Base-by-base conservation (phyloP, 2,113 vertebrate species). In the Willisornis vidua region DNA sequence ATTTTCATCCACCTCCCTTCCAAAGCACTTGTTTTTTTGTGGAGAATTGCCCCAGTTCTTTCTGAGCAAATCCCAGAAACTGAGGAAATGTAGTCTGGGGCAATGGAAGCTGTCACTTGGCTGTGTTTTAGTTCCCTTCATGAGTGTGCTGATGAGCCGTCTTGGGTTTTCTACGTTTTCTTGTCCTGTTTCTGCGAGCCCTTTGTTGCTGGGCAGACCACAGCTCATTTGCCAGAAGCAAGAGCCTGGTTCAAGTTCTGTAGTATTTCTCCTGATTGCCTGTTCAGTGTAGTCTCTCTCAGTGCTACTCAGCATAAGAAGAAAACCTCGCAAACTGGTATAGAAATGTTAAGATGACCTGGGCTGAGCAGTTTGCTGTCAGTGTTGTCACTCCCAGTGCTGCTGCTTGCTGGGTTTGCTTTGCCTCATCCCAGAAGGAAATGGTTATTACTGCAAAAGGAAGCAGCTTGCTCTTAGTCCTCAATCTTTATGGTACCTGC, bases 401-500 rank as follows among this genome's bases (percentile, higher is more conserved):
- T 43, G 45, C 18, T 54, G 24, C 37, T 57, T 3, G 0, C 58
- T 43, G 52, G 7, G 6, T 70, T 24, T 51, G 48, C 39, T 58
- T 48, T 82, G 18, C n/a, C 65, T 78, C 19, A 19, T 28, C 28
- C 39, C 66, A 16, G 65, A 28, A 14, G 7, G 49, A 85, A 37
- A 28, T 33, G 33, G 39, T 33, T 3, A 0, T 66, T 62, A 19
- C n/a, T 61, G 33, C 41, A 18, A 24, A 51, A 35, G 23, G 22
- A 57, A 39, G 58, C 37, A 33, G 4, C 37, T 63, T 39, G 43
- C 33, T 43, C 10, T 52, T 51, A 28, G 33, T 90, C 31, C 18
- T 83, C 29, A 54, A 1, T 43, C 43, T 76, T 73, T 19, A 10
- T 0, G 4, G 31, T 25, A 19, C 9, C 61, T 2, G 1, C 4